Percentiles rank a stretch among this genome's conserved stretches.
Evolutionary conservation across 1,140 invertebrate genomes (phyloP).

Genomic region (Oreohelix idahoensis): DNA sequence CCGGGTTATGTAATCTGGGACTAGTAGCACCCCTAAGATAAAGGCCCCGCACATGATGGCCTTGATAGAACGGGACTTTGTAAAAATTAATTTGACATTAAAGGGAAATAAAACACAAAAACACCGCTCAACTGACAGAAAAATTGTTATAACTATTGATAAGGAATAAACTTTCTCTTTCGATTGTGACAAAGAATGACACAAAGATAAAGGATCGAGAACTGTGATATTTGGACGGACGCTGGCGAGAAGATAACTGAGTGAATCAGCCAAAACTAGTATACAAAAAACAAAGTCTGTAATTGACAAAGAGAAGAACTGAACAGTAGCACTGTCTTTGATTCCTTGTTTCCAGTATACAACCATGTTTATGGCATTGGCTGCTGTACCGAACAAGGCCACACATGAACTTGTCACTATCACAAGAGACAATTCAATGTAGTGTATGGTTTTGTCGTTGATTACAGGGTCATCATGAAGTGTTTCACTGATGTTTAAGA

Average conservation of each 20-base stretch:
- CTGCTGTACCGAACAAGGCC: too few species aligned
- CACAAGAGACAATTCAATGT: too few species aligned
- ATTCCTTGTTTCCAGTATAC: neutral
- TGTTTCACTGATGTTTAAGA: too few species aligned
- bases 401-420: too few species aligned
- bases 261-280: neutral
- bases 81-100: neutral
- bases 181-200: neutral
- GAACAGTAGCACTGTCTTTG: conserved; percentile 6
- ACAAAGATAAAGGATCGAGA: neutral
- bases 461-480: too few species aligned
- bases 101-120: neutral
- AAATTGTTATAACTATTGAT: neutral
- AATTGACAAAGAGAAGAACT: neutral
- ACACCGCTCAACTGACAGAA: neutral
- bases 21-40: neutral
- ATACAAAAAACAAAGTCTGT: neutral
- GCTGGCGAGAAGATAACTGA: neutral
- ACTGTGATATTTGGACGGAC: neutral
- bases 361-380: too few species aligned
- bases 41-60: neutral
- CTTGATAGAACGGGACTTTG: neutral
- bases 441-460: too few species aligned
- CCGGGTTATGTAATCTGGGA: neutral
- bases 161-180: neutral